phyloP scores from a whole-genome alignment of 1,140 invertebrate species.

The Xylocopa sonorina region DNA sequence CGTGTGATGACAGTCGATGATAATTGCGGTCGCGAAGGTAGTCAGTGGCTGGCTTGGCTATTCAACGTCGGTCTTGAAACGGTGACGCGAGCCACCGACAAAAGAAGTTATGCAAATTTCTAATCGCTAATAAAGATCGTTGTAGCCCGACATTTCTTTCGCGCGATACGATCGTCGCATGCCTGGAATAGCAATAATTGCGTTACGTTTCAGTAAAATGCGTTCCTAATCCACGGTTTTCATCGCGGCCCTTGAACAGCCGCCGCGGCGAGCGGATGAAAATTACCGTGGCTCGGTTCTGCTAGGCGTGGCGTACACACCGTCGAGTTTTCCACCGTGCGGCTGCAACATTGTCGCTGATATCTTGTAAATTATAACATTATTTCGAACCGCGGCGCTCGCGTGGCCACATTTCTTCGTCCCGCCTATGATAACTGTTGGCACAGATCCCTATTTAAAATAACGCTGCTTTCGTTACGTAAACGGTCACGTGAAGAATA shows the following conservation, averaged over 20 bases:
- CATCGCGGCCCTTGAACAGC: slow-evolving; percentile 28
- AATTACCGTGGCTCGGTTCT: not conserved
- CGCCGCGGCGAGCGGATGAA: not conserved
- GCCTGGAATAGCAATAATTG: slow-evolving; percentile 39
- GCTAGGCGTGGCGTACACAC: not conserved
- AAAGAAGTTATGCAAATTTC: slow-evolving; percentile 29
- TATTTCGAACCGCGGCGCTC: slow-evolving; percentile 7
- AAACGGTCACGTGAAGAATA: not conserved
- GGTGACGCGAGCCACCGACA: not conserved
- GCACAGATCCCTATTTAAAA: slow-evolving; percentile 42
- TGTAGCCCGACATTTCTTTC: not conserved
- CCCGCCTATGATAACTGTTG: slow-evolving; percentile 22
- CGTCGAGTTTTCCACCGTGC: not conserved
- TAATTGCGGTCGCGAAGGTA: too few relatives aligned
- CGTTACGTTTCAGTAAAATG: slow-evolving; percentile 46
- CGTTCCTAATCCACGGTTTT: slow-evolving; percentile 45
- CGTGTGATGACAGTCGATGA: too few relatives aligned
- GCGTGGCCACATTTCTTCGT: slow-evolving; percentile 19
- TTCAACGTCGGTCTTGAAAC: too few relatives aligned
- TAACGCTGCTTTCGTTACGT: slow-evolving; percentile 4
- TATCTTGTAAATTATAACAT: not conserved
- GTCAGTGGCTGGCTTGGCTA: not conserved
- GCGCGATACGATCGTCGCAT: slow-evolving; percentile 27
- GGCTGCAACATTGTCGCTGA: not conserved
- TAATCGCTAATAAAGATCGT: slow-evolving; percentile 29